Base-by-base conservation (phyloP, 2,113 vertebrate genomes). In the Aythya baeri region DNA sequence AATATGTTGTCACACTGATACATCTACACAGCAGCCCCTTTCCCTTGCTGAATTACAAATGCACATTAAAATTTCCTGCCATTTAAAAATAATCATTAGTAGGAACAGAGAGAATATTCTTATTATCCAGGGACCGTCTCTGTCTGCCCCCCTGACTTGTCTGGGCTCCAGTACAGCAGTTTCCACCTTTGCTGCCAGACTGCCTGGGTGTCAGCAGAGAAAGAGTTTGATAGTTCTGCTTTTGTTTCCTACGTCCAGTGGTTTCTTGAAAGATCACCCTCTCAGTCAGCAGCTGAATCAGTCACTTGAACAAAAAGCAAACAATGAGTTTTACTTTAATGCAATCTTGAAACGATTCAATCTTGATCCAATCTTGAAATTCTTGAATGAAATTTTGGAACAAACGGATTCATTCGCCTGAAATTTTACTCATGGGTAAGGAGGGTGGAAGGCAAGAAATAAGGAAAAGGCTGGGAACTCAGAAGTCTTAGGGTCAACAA, bases 71-170 rank as follows among this genome's bases (percentile, higher is more conserved):
- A 86, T 93, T 95, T 97, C 95, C 85, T 89, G 79, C 72, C 65
- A 95, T 93, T 96, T 96, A 93, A 97, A 94, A 94, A 95, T 71
- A 95, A 79, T 90, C 81, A 76, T 95, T 89, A 95, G 27, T 23
- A 88, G 65, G 52, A 94, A 83, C 34, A 85, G 41, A 79, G 49
- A 46, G 31, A 76, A 83, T 52, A 81, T 52, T 77, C 72, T n/a
- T 81, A 86, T 31, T 88, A 16, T 23, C 63, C 46, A 67, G 79
- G 90, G 63, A 83, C 55, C 32, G 32, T 22, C 32, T 83, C 58
- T 63, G 9, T 55, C 63, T 88, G 90, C 29, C 29, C 43, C 49
- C 13, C 8, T 41, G 17, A 23, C 57, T 81, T 61, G 38, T 68
- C 62, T 83, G 82, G 72, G 41, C 78, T 91, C 84, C 17, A 26